phyloP scores from a whole-genome alignment of 2,797 vertebrate genomes.

The Taenioides sp. region DNA sequence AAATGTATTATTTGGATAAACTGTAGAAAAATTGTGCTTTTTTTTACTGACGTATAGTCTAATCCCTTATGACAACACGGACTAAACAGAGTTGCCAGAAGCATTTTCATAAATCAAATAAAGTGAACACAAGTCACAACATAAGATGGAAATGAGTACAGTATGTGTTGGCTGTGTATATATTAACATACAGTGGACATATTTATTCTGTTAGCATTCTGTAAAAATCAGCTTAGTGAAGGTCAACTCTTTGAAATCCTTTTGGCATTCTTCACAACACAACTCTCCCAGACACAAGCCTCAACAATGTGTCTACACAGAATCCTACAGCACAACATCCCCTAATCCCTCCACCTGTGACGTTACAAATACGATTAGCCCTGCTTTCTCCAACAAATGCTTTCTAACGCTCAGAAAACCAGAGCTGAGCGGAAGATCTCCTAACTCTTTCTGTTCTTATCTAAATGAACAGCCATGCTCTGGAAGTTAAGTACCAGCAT shows the following conservation, averaged over 20 bases:
- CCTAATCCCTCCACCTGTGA: constrained; percentile 76
- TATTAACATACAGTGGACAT: background rate
- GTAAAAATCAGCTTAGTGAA: constrained; percentile 28
- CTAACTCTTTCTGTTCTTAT: constrained; percentile 70
- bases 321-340: constrained; percentile 59
- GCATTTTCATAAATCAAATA: background rate
- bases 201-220: background rate
- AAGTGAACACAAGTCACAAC: background rate
- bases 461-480: constrained; percentile 73
- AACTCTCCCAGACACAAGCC: constrained; percentile 23
- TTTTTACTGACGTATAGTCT: no score
- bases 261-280: constrained; percentile 34
- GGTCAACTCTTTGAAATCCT: constrained; percentile 59
- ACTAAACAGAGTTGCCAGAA: no score
- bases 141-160: background rate
- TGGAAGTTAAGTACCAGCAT: constrained; percentile 46
- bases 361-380: constrained; percentile 78
- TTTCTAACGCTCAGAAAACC: constrained; percentile 55
- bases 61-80: no score
- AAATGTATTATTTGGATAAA: no score
- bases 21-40: no score
- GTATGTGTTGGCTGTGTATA: background rate
- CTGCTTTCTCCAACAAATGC: constrained; percentile 63
- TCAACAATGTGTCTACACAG: constrained; percentile 48
- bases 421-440: constrained; percentile 52